Evolutionary conservation across 2,797 vertebrate species (phyloP).

Genomic region (Tolypeutes matacus): DNA sequence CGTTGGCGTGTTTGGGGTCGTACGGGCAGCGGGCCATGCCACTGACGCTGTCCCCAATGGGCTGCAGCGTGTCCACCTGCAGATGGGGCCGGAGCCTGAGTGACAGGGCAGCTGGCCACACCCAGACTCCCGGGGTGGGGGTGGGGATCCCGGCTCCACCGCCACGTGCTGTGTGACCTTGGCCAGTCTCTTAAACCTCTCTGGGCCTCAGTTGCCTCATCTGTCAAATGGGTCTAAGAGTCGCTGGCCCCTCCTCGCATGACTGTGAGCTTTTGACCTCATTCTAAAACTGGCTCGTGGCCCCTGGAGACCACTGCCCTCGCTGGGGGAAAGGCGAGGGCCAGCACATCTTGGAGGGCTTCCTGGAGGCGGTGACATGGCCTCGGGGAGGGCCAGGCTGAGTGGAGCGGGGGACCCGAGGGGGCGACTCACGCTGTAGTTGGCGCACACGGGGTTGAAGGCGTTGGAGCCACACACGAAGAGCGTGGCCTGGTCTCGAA

Average conservation of each 20-base stretch:
- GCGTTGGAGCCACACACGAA: slow-evolving; percentile 97
- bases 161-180: neutral
- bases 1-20: slow-evolving; percentile 96
- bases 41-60: slow-evolving; percentile 93
- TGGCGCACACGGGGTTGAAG: slow-evolving; percentile 97
- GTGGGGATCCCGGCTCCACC: neutral
- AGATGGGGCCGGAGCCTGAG: neutral
- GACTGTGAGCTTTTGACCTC: neutral
- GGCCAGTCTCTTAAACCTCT: neutral
- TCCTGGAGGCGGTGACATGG: neutral
- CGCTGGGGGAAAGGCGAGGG: neutral
- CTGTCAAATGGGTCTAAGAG: neutral
- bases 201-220: neutral
- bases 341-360: neutral
- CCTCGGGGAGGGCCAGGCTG: neutral
- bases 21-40: slow-evolving; percentile 98
- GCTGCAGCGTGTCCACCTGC: slow-evolving; percentile 95
- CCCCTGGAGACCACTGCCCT: neutral
- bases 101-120: neutral
- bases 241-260: neutral
- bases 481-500: slow-evolving; percentile 91
- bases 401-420: no score
- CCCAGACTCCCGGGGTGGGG: neutral
- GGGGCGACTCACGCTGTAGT: slow-evolving; percentile 94
- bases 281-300: neutral